Evolutionary conservation across 2,113 vertebrate species (phyloP).

Genomic region (Protobothrops mucrosquamatus): DNA sequence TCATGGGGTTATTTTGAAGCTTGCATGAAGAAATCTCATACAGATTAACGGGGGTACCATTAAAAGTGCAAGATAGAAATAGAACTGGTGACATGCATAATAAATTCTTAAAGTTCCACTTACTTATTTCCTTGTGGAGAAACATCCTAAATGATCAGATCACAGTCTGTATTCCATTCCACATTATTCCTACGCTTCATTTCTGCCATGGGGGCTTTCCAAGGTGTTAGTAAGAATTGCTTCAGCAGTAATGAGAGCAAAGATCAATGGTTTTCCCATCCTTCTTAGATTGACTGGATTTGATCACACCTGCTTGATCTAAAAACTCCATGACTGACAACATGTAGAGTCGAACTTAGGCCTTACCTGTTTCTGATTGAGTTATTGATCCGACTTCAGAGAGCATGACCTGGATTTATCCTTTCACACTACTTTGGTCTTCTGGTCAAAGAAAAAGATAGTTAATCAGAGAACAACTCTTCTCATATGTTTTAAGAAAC

Average conservation of each 20-base stretch:
- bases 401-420: constrained; percentile 38
- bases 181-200: not conserved
- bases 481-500: constrained; percentile 32
- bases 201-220: not conserved
- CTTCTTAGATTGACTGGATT: not conserved
- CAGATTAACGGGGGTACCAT: not conserved
- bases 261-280: not conserved
- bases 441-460: constrained; percentile 43
- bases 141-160: not conserved
- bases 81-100: not conserved
- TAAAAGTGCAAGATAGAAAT: not conserved
- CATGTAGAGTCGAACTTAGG: not conserved
- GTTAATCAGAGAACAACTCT: constrained; percentile 39
- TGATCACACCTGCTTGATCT: not conserved
- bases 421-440: not conserved
- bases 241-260: constrained; percentile 22
- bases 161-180: not conserved
- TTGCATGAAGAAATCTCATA: not conserved
- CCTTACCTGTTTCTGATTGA: constrained; percentile 46
- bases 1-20: not conserved
- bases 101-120: not conserved
- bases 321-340: constrained; percentile 34
- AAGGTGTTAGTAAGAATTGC: not conserved
- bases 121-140: rapidly evolving
- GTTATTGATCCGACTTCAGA: constrained; percentile 41